Percentiles rank a stretch among this genome's conserved stretches.
phyloP scores from a whole-genome alignment of 2,888 invertebrate species.

The Notodonta dromedarius region DNA sequence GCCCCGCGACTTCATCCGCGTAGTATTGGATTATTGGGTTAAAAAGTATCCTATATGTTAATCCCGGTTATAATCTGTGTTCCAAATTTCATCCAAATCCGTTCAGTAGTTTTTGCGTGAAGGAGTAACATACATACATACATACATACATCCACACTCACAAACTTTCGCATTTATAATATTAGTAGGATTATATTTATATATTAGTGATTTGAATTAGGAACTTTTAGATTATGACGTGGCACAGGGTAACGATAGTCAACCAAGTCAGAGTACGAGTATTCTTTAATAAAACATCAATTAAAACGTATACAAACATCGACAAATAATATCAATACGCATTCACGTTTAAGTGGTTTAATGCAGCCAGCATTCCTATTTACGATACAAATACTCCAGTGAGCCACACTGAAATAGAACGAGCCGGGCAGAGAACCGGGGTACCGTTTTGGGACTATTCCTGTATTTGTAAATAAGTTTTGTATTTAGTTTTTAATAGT shows the following conservation, averaged over 20 bases:
- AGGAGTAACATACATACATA: too few species aligned
- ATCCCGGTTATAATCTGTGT: too few species aligned
- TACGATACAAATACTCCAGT: slow-evolving; percentile 34
- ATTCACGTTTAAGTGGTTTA: slow-evolving; percentile 25
- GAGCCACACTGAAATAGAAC: slow-evolving; percentile 33
- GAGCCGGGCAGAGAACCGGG: slow-evolving; percentile 17
- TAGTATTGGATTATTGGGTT: too few species aligned
- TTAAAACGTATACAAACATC: neutral
- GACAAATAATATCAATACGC: slow-evolving; percentile 19
- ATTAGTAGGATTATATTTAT: too few species aligned
- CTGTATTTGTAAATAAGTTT: slow-evolving; percentile 1
- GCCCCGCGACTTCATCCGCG: too few species aligned
- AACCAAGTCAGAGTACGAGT: neutral
- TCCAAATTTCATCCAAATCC: too few species aligned
- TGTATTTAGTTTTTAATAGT: neutral
- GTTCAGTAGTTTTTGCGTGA: too few species aligned
- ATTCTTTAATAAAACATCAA: neutral
- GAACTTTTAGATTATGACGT: neutral
- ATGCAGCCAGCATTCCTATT: slow-evolving; percentile 28
- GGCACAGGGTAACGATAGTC: too few species aligned
- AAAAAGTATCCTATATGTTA: too few species aligned
- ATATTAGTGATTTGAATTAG: too few species aligned
- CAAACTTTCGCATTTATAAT: too few species aligned
- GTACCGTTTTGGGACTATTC: slow-evolving; percentile 8
- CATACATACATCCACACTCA: too few species aligned